Evolutionary conservation across 2,113 vertebrate species (phyloP), one percentile per base, ranked within the genome.

Genomic region (Burhinus bistriatus): DNA sequence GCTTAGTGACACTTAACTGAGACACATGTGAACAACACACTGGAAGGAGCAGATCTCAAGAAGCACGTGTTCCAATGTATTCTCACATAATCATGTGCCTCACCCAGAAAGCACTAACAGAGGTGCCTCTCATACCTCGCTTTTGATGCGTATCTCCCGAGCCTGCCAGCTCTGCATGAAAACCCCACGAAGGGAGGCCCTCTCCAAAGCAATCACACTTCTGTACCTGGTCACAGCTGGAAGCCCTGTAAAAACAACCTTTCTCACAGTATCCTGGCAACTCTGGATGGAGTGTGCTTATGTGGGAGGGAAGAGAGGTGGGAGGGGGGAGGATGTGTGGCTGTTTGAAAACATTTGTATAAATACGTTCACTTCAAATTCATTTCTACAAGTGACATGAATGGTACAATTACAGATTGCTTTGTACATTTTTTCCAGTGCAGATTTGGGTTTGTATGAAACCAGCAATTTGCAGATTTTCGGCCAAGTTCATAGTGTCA

Each of bases 241-340:
- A 32, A 83, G 64, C 58, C 68, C n/a, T 73, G 58, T 38, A 40
- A 69, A 93, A 77, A 16, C 38, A 64, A 42, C 34, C 19, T 54
- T 89, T 52, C 71, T 83, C 79, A 85, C 83, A 40, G 81, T 47
- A 93, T 78, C 88, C 87, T 95, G 83, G 83, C 93, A 95, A 79
- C 86, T 92, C 64, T 4, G 3, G 16, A 54, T 45, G 34, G 20
- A 66, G 45, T 9, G 36, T 73, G 34, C 25, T 82, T 61, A 6
- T 44, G 82, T 82, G 40, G 36, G 58, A 66, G 27, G 47, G 25
- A 58, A 69, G 26, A 78, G 87, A 83, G 5, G 23, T 6, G 57
- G 66, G 16, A 85, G 20, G 15, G 10, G 19, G 34, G 47, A 84
- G 36, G 40, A 69, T 32, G 21, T 47, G 58, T 55, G 21, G 30